phyloP scores from a whole-genome alignment of 23 tunicate species.

The Clavelina lepadiformis region DNA sequence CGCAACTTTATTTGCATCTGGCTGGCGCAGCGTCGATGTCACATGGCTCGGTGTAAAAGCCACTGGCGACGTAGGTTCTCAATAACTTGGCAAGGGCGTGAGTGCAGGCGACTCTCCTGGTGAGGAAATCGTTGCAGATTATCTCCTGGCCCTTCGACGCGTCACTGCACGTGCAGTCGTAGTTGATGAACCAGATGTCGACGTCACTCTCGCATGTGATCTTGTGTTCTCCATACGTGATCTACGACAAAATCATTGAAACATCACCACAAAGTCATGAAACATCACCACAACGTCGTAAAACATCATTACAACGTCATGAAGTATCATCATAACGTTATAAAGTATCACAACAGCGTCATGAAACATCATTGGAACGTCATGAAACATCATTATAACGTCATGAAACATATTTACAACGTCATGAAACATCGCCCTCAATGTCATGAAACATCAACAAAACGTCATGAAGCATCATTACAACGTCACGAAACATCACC shows the following conservation, averaged over 20 bases:
- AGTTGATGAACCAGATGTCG: conserved; percentile 12
- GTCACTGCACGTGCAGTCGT: conserved; percentile 29
- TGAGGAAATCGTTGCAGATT: conserved; percentile 11
- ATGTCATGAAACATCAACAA: too few relatives aligned
- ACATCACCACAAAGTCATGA: too few relatives aligned
- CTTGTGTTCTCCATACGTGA: conserved; percentile 9
- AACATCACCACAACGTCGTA: too few relatives aligned
- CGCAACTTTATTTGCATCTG: conserved; percentile 5
- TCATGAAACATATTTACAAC: too few relatives aligned
- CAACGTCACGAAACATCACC: too few relatives aligned
- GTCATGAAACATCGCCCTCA: too few relatives aligned
- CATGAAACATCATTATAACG: too few relatives aligned
- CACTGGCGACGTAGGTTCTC: conserved; percentile 3
- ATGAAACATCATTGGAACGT: too few relatives aligned
- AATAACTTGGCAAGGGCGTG: conserved; percentile 10
- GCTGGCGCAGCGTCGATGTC: background rate
- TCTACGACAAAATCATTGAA: too few relatives aligned
- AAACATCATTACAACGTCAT: too few relatives aligned
- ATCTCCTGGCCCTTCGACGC: background rate
- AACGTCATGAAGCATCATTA: too few relatives aligned
- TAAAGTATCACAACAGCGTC: background rate
- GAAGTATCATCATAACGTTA: too few relatives aligned
- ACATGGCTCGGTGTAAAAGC: conserved; percentile 13
- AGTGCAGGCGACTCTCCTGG: conserved; percentile 1
- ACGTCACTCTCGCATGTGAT: conserved; percentile 18